Conservation (phyloP, 1,140 invertebrate species). For the Nomia melanderi region DNA sequence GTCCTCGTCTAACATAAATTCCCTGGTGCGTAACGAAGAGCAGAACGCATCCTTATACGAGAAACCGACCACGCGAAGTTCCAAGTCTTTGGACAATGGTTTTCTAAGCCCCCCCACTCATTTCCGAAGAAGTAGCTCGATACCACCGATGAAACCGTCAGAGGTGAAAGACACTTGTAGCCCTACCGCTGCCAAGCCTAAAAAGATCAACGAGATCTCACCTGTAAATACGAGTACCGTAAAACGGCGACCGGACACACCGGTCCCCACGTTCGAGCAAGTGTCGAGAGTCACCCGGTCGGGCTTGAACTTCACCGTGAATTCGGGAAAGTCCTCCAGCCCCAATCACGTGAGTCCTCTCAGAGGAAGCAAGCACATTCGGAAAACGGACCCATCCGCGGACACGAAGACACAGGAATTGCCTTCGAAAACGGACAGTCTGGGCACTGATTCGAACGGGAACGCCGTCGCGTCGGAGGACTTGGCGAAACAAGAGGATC, state of each 20-base stretch:
- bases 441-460: constrained; percentile 65
- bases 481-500: constrained; percentile 23
- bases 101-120: constrained; percentile 48
- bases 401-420: constrained; percentile 9
- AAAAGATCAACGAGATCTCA: constrained; percentile 5
- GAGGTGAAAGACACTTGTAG: constrained; percentile 22
- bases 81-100: constrained; percentile 61
- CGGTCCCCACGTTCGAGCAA: constrained; percentile 53
- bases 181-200: constrained; percentile 9
- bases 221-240: constrained; percentile 11
- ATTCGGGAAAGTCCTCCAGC: constrained; percentile 33
- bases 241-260: constrained; percentile 61
- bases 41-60: constrained; percentile 32
- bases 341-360: neutral
- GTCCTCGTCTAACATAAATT: constrained; percentile 33
- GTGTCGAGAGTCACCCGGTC: constrained; percentile 59
- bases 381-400: constrained; percentile 3
- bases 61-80: constrained; percentile 56
- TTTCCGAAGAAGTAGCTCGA: constrained; percentile 52
- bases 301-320: constrained; percentile 33
- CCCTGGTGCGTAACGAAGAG: constrained; percentile 29
- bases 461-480: constrained; percentile 60
- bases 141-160: constrained; percentile 53
- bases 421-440: neutral
- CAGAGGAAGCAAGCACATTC: neutral